These are phyloP conservation scores for Paralvinella palmiformis DNA, from an alignment of 1,140 invertebrate genomes.

Conservation along the genomic window DNA sequence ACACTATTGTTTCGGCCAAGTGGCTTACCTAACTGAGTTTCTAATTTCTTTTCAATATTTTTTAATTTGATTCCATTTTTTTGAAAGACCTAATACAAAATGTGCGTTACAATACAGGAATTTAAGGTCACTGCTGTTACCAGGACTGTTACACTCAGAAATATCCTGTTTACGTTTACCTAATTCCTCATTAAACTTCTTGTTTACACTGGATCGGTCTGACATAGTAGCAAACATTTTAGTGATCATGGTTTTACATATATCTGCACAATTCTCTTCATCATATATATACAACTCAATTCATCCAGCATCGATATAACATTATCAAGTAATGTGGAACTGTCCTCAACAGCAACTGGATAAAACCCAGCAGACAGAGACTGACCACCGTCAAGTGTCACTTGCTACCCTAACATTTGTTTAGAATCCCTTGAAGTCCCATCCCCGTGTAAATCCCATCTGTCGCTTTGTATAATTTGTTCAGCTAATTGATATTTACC, in stretches of 20 bases:
- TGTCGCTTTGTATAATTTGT: not conserved
- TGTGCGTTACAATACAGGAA: slow-evolving; percentile 13
- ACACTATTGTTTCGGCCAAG: slow-evolving; percentile 2
- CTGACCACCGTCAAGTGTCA: slow-evolving; percentile 7
- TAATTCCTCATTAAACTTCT: slow-evolving; percentile 9
- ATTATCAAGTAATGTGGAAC: slow-evolving; percentile 11
- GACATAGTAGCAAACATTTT: slow-evolving; percentile 14
- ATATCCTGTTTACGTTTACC: not conserved
- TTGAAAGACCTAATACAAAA: slow-evolving; percentile 12
- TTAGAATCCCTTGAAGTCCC: slow-evolving; percentile 5
- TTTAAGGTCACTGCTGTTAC: not conserved
- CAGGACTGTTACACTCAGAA: slow-evolving; percentile 1
- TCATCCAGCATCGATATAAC: slow-evolving; percentile 15
- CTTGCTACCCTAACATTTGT: slow-evolving; percentile 10
- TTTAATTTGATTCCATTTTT: slow-evolving; percentile 1
- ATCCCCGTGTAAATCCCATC: slow-evolving; percentile 4
- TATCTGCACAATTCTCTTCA: slow-evolving; percentile 1
- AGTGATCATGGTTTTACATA: not conserved
- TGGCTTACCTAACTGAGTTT: not conserved
- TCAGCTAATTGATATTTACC: no score
- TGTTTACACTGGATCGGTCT: slow-evolving; percentile 5
- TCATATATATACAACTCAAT: slow-evolving; percentile 5
- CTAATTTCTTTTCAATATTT: not conserved
- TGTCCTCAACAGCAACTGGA: slow-evolving; percentile 11
- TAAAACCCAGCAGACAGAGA: slow-evolving; percentile 11